A percentile compares a stretch with the other conserved stretches of the same genome.
Evolutionary conservation across 1,140 invertebrate species (phyloP).

Genomic region (Drosophila truncata): DNA sequence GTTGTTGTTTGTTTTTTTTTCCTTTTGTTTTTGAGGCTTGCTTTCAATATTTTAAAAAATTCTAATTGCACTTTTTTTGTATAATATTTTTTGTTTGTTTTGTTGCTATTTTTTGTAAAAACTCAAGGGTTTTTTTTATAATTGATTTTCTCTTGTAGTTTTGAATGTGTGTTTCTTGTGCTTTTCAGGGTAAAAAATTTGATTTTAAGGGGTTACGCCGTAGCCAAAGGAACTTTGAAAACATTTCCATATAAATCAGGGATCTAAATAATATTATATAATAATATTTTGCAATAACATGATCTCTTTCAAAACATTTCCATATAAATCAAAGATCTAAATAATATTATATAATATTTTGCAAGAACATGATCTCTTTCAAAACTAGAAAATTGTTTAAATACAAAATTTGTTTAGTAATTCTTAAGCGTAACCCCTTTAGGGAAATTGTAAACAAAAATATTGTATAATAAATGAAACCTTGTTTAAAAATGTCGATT

Average conservation of each 20-base stretch:
- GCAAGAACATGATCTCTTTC: not conserved
- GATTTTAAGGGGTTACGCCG: not conserved
- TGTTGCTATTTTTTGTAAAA: conserved; percentile 49
- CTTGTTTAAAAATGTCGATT: conserved; percentile 3
- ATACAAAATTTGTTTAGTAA: not conserved
- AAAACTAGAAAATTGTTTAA: not conserved
- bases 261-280: not conserved
- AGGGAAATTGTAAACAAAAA: not conserved
- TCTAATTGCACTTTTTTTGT: conserved; percentile 82
- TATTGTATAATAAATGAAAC: conserved; percentile 19
- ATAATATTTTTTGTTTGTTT: conserved; percentile 47
- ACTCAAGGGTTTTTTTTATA: conserved; percentile 31
- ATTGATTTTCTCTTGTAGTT: conserved; percentile 18
- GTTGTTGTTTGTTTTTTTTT: conserved; percentile 47
- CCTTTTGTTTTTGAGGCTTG: conserved; percentile 58
- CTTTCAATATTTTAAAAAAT: conserved; percentile 77
- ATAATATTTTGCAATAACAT: not conserved
- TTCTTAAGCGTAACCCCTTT: not conserved
- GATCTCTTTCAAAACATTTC: not conserved
- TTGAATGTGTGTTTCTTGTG: conserved; percentile 11
- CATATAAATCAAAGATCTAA: not conserved
- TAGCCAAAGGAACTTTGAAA: not conserved
- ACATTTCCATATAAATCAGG: not conserved
- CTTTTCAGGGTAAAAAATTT: conserved; percentile 21
- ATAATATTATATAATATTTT: not conserved